Base-by-base conservation (phyloP, 2,113 vertebrate genomes). In the Acrocephalus arundinaceus region DNA sequence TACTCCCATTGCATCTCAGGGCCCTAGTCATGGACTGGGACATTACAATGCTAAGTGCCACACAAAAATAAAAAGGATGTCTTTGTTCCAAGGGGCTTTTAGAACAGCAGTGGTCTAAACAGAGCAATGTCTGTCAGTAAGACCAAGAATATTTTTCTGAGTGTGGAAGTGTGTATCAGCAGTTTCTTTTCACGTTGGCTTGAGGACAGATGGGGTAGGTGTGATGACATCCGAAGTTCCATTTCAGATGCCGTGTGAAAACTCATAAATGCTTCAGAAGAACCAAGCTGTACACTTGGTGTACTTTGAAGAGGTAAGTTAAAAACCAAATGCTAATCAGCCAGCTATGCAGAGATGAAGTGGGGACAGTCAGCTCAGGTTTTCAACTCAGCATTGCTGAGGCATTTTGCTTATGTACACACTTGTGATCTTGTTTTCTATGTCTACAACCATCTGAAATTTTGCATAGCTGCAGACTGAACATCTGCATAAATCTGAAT, bases 401-500 rank as follows among this genome's bases (percentile, higher is more conserved):
- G 79, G 70, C 71, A 89, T 94, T 96, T 94, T 94, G 93, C 94
- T 94, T 95, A 68, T 93, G 80, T 83, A 94, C 93, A 96, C 93
- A 95, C 52, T 91, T 92, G 66, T 2, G 23, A 66, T 96, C 65
- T 4, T 79, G 65, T 85, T 92, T 94, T 87, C 85, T 66, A 8
- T 89, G 74, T 83, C 72, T 90, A 70, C 41, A 68, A 21, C 54
- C 83, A 89, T 88, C 90, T 94, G 94, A 97, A 77, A 73, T 94
- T 95, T 94, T 75, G 89, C 91, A 80, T 85, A 94, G 85, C 94
- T 94, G 87, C 92, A 91, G 81, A 85, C 92, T 84, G 92, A 96
- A 96, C 87, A 96, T 94, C 92, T 97, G 90, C 93, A 94, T 91
- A 87, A 94, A 91, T 89, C 84, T 77, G 74, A 87, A 94, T 85